Conservation (phyloP, 2,113 vertebrate genomes). For the Butastur rufipennis region DNA sequence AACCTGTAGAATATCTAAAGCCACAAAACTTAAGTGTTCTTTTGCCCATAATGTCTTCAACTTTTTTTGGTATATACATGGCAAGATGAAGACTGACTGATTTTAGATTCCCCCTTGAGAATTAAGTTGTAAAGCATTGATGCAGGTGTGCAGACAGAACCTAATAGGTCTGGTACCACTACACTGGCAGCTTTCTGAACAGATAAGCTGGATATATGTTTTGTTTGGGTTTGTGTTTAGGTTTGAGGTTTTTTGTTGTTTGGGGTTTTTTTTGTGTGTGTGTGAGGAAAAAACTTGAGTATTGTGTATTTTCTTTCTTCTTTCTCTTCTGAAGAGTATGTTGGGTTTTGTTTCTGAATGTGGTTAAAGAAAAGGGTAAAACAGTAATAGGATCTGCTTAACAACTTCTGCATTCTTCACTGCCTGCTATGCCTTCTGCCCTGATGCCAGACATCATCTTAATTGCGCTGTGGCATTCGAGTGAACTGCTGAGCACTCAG, state of each 20-base stretch:
- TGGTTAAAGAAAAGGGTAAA: background rate
- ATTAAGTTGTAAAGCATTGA: background rate
- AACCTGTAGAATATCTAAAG: background rate
- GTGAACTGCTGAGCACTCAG: background rate
- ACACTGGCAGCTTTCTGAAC: background rate
- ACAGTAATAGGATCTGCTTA: background rate
- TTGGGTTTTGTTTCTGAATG: background rate
- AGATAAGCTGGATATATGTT: background rate
- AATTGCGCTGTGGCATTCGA: fast-evolving
- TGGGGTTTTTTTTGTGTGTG: too few relatives aligned
- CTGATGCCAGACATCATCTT: background rate
- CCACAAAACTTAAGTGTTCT: background rate
- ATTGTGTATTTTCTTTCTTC: background rate
- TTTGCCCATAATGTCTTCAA: background rate
- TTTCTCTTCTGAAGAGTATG: background rate
- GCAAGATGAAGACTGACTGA: background rate
- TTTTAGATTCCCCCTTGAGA: background rate
- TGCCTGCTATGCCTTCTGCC: background rate
- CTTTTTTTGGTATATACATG: background rate
- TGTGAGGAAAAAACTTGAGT: background rate
- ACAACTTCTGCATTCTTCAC: background rate
- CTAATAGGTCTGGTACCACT: background rate
- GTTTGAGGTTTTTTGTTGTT: background rate
- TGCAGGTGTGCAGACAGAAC: background rate
- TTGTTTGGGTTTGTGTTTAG: background rate